A percentile compares a stretch with the other conserved stretches of the same genome.
Evolutionary conservation across 2,113 vertebrate genomes (phyloP).

Genomic region (Condylura cristata): DNA sequence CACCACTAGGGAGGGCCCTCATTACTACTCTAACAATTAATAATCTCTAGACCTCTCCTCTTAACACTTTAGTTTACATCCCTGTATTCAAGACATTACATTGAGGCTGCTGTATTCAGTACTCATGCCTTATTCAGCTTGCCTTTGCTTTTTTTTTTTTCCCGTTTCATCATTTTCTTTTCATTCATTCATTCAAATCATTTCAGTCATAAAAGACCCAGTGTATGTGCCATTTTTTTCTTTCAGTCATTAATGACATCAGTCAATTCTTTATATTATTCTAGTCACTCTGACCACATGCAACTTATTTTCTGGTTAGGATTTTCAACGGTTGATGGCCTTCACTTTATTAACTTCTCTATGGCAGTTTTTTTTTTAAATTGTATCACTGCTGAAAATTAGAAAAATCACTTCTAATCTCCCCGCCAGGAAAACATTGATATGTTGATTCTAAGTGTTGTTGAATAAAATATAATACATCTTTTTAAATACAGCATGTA

Average conservation of each 20-base stretch:
- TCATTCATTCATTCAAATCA: constrained; percentile 1
- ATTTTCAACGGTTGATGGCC: background rate
- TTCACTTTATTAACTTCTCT: background rate
- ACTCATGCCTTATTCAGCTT: background rate
- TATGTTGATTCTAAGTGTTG: background rate
- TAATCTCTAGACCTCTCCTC: background rate
- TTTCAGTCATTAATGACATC: background rate
- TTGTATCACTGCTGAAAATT: background rate
- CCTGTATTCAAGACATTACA: background rate
- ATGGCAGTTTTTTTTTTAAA: background rate
- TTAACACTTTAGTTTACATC: background rate
- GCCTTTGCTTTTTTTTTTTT: background rate
- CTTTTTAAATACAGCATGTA: background rate
- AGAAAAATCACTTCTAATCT: constrained; percentile 28
- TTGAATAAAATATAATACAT: background rate
- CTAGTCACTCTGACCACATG: background rate
- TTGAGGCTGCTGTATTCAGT: background rate
- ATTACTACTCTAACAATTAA: background rate
- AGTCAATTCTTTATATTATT: background rate
- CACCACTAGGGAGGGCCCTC: too few species aligned
- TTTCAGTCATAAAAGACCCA: background rate
- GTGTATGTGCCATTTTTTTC: background rate
- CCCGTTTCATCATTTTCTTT: background rate
- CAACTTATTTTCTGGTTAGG: background rate
- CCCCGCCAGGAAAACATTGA: background rate